phyloP scores from a whole-genome alignment of 2,888 invertebrate genomes.

The Eupithecia vulgata region DNA sequence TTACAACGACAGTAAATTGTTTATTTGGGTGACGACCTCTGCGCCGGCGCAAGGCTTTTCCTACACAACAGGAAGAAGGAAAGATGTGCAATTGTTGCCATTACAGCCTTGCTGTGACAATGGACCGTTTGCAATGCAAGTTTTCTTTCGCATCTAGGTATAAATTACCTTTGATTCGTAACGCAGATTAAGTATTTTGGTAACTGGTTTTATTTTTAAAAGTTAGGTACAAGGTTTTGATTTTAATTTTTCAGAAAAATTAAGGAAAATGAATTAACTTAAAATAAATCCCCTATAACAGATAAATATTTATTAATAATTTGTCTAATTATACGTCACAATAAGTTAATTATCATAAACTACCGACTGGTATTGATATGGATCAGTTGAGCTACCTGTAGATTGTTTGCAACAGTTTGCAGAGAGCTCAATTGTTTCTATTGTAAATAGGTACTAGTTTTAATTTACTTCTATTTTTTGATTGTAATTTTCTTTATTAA shows the following conservation, averaged over 20 bases:
- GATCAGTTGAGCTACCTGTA: no score
- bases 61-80: constrained; percentile 76
- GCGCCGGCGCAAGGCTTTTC: constrained; percentile 70
- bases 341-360: no score
- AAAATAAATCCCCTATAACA: background rate
- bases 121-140: constrained; percentile 50
- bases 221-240: background rate
- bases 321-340: no score
- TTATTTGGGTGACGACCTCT: constrained; percentile 68
- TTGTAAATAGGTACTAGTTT: no score
- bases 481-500: no score
- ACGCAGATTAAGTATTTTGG: background rate
- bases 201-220: background rate
- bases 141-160: constrained; percentile 13
- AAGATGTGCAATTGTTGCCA: constrained; percentile 66
- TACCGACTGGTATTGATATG: no score
- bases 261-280: background rate
- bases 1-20: constrained; percentile 47
- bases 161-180: constrained; percentile 4
- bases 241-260: background rate
- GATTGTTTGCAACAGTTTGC: no score
- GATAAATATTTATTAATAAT: no score
- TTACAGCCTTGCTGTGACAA: constrained; percentile 68
- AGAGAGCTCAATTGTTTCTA: no score
- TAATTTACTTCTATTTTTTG: no score